phyloP scores from a whole-genome alignment of 2,888 invertebrate genomes.

The Limnephilus lunatus region DNA sequence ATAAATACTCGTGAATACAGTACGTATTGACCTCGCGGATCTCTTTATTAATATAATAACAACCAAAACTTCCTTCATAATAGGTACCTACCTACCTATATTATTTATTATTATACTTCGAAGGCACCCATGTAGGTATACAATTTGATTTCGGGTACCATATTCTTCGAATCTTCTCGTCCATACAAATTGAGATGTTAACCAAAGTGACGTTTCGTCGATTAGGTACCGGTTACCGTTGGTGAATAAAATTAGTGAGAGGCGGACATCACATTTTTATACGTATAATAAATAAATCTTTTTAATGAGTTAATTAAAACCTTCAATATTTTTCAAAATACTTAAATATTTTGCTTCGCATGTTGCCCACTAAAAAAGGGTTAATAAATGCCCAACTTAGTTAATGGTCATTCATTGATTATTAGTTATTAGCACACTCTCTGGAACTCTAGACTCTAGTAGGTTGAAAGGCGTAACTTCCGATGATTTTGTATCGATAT shows the following conservation, averaged over 20 bases:
- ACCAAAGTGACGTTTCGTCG: slow-evolving; percentile 59
- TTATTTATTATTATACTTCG: neutral
- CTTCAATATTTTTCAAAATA: neutral
- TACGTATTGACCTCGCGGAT: too few species aligned
- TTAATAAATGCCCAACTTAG: too few species aligned
- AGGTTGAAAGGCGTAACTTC: too few species aligned
- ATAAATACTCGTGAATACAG: too few species aligned
- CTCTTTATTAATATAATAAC: neutral
- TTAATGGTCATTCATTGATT: too few species aligned
- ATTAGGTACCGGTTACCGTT: slow-evolving; percentile 55
- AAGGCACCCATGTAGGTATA: neutral
- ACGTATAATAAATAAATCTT: neutral
- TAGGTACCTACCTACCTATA: too few species aligned
- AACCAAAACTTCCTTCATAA: neutral
- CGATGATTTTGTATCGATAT: too few species aligned
- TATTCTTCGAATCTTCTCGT: slow-evolving; percentile 51
- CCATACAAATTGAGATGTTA: slow-evolving; percentile 52
- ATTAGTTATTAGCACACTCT: too few species aligned
- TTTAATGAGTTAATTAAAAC: neutral
- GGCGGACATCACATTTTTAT: neutral
- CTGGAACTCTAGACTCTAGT: too few species aligned
- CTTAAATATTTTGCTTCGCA: neutral
- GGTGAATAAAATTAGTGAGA: slow-evolving; percentile 25
- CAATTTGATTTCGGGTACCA: neutral
- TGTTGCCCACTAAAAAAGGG: too few species aligned